Evolutionary conservation across 2,888 invertebrate genomes (phyloP), one percentile per base, ranked within the genome.

Genomic region (Tiphia femorata): DNA sequence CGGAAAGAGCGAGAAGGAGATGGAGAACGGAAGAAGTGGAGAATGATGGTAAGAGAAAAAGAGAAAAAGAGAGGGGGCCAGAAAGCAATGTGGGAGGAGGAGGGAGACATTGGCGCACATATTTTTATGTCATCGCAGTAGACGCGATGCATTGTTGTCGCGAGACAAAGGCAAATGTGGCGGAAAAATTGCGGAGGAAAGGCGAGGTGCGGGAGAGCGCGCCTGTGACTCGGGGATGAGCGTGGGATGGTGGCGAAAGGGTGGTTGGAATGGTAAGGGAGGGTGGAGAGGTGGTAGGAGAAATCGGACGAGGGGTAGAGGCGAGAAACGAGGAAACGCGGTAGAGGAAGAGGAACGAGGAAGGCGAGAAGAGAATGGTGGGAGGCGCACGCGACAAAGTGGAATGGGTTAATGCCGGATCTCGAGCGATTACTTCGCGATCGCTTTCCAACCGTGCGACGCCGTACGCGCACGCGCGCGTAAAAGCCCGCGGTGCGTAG

Each of bases 81-180:
- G 47, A 42, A 35, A 41, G 47, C 23, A 27, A 61, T 17, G 10
- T 2, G 17, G 17, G 30, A 47, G 54, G 58, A 52, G 55, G 53
- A 52, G 67, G 64, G 69, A 69, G 66, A 62, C 62, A 73, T 70
- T 67, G 66, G 59, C 62, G 79, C 76, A 78, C 80, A 81, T 81
- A 82, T 81, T 82, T 82, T 81, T 78, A 81, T 79, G 81, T 81
- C 81, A 81, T 79, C 78, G 74, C 71, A 73, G 75, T 67, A 70
- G 69, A 71, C 71, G 72, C 74, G 77, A 75, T 74, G 78, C 79
- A 81, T 82, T 67, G 87, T 87, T 61, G 85, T 86, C 66, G 86
- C 80, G 65, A 87, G 83, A 70, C 80, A 79, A 70, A 86, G 75
- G 77, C 81, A 82, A 77, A 83, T 82, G 75, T 76, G 73, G 74